Conservation (phyloP, 2,797 vertebrate genomes). For the Rallus crepitans region DNA sequence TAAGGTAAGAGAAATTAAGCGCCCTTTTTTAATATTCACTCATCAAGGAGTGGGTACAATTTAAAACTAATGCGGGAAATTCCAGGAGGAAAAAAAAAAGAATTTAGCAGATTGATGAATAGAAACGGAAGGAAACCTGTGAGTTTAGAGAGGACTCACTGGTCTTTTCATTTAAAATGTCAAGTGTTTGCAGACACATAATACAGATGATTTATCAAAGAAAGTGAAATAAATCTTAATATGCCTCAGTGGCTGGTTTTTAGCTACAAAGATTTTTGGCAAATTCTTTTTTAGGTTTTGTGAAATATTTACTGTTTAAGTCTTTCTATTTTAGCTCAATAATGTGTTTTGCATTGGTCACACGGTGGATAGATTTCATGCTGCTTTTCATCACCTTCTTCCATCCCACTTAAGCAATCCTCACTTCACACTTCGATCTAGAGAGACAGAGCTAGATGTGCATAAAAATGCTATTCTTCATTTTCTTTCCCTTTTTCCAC, state of each 20-base stretch:
- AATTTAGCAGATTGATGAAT: background rate
- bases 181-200: background rate
- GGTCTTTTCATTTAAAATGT: background rate
- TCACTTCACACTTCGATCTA: slow-evolving; percentile 15
- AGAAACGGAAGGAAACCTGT: background rate
- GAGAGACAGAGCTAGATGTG: background rate
- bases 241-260: background rate
- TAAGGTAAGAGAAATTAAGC: background rate
- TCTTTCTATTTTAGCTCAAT: background rate
- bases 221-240: background rate
- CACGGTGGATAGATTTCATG: background rate
- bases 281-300: background rate
- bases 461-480: background rate
- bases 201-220: background rate
- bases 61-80: background rate
- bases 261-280: background rate
- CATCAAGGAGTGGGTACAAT: background rate
- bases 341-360: background rate
- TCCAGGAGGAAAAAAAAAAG: background rate
- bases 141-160: background rate
- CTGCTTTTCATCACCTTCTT: background rate
- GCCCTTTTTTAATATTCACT: background rate
- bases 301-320: background rate
- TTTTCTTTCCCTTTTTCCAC: background rate
- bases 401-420: background rate